Evolutionary conservation across 2,888 invertebrate species (phyloP), one percentile per base, ranked within the genome.

Genomic region (Cataglyphis rosenhaueri): DNA sequence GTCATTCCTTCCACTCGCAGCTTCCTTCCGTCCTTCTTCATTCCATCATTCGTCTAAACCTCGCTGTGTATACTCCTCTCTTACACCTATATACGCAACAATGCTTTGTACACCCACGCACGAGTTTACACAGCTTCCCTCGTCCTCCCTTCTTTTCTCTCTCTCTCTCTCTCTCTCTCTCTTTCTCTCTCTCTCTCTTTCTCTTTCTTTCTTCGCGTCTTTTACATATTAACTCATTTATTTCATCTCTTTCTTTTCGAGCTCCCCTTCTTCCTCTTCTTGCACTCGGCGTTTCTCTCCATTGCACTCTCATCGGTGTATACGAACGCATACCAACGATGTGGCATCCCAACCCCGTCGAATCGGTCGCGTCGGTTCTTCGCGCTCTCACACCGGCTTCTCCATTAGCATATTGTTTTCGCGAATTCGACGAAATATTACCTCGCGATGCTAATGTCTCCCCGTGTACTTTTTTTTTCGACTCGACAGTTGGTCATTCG

Each of bases 341-440:
- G 41, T 25, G 65, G 35, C 38, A 66, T 65, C 44, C 68, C 41
- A 66, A 59, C 65, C 73, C 66, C 59, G 38, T 48, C 64, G 70
- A 68, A 70, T 59, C 44, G 70, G n/a, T 48, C 57, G 57, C 52
- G 65, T 57, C 38, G 65, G 79, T 55, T 41, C 89, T 86, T 87
- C 88, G 86, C 86, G 81, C 83, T 85, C 85, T 71, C 85, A 82
- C 55, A 59, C 78, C 85, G 81, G 78, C 86, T 89, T 91, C 92
- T 92, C 92, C 93, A 94, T 94, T 94, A 94, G 93, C 94, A 94
- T 94, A 94, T 94, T 94, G 93, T 93, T 93, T 94, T 93, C 92
- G 90, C 92, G 92, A 91, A 93, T 93, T 92, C 92, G 92, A 93
- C 93, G 92, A 94, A 94, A 92, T 93, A 93, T 93, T 91, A 90